A percentile compares a stretch with the other conserved stretches of the same genome.
phyloP scores from a whole-genome alignment of 2,888 invertebrate species.

The Pandemis corylana region DNA sequence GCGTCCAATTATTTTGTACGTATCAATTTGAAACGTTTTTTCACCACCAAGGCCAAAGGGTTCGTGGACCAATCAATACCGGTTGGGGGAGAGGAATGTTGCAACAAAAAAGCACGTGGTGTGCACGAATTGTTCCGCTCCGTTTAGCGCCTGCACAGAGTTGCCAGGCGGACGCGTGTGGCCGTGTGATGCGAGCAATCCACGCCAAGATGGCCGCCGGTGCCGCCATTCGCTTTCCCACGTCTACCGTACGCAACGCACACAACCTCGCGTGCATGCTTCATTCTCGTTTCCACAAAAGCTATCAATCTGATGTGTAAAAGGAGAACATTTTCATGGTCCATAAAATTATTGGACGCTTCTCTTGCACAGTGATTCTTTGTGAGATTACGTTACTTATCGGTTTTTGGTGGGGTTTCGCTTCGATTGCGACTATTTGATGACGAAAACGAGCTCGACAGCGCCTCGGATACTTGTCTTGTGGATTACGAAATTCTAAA shows the following conservation, averaged over 20 bases:
- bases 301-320: slow-evolving; percentile 35
- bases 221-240: slow-evolving; percentile 82
- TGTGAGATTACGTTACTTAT: slow-evolving; percentile 49
- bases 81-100: slow-evolving; percentile 67
- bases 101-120: slow-evolving; percentile 80
- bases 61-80: slow-evolving; percentile 63
- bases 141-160: slow-evolving; percentile 75
- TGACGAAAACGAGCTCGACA: slow-evolving; percentile 50
- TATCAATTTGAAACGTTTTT: slow-evolving; percentile 36
- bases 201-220: slow-evolving; percentile 78
- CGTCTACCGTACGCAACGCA: slow-evolving; percentile 65
- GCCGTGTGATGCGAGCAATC: slow-evolving; percentile 77
- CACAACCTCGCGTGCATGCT: slow-evolving; percentile 64
- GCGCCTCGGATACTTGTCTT: slow-evolving; percentile 27
- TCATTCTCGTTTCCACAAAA: slow-evolving; percentile 63
- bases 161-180: slow-evolving; percentile 79
- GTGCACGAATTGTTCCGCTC: slow-evolving; percentile 78
- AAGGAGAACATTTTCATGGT: slow-evolving; percentile 37
- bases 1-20: slow-evolving; percentile 13
- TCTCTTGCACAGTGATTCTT: slow-evolving; percentile 69
- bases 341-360: slow-evolving; percentile 46
- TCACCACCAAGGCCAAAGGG: slow-evolving; percentile 44
- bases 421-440: slow-evolving; percentile 48
- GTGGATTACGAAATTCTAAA: slow-evolving; percentile 27
- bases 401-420: slow-evolving; percentile 55